A percentile compares a stretch with the other conserved stretches of the same genome.
These are phyloP conservation scores for Mesocentrotus franciscanus DNA, from an alignment of 53 echinoderm and acorn worm species.

Conservation along the genomic window DNA sequence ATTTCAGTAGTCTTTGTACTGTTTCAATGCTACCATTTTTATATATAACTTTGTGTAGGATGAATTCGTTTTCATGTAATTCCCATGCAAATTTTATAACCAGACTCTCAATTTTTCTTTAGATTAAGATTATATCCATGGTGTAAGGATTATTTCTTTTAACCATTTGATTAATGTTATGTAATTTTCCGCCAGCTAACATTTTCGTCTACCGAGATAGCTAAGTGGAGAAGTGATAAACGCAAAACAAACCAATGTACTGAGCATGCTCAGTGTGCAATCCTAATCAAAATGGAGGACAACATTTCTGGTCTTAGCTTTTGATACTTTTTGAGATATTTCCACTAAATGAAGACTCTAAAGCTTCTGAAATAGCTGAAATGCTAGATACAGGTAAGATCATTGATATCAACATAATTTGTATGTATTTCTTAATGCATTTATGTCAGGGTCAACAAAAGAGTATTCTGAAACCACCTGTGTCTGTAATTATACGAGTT, in stretches of 20 bases:
- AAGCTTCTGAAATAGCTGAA: not conserved
- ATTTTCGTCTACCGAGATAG: slow-evolving; percentile 28
- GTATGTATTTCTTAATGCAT: not conserved
- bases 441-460: not conserved
- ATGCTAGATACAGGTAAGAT: slow-evolving; percentile 35
- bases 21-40: no score
- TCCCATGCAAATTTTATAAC: not conserved
- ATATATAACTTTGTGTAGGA: not conserved
- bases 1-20: not conserved
- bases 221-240: slow-evolving; percentile 14
- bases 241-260: slow-evolving; percentile 17
- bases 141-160: not conserved
- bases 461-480: slow-evolving; percentile 7
- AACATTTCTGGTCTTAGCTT: not conserved
- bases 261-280: slow-evolving; percentile 56
- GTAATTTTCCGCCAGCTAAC: slow-evolving; percentile 25
- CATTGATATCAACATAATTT: not conserved
- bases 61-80: not conserved
- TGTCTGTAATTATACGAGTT: slow-evolving; percentile 14
- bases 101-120: no score
- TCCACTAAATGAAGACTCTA: not conserved
- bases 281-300: slow-evolving; percentile 28
- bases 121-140: not conserved
- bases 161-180: not conserved
- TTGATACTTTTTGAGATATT: not conserved